Base-by-base conservation (phyloP, 2,888 invertebrate species). In the Cerceris ruficornis region DNA sequence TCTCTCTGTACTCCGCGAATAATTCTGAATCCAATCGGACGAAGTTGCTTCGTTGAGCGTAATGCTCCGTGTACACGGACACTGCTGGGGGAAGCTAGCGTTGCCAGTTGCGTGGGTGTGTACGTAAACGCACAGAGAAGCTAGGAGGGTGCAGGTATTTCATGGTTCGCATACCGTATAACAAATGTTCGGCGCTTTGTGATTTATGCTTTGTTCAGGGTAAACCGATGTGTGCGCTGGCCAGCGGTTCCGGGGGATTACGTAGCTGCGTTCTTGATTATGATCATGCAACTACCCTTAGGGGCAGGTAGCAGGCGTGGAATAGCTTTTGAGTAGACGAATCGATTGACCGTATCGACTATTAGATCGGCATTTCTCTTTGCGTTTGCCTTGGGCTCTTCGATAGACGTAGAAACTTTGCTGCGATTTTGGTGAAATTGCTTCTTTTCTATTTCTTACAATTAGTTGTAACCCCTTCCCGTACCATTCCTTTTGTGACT, bases 101-200 rank as follows among this genome's bases (percentile, higher is more conserved):
- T 58, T 57, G 61, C 67, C 70, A 54, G 54, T 71, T 57, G 55
- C 69, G 64, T 68, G 66, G 67, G 41, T 64, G 67, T 60, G 61
- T 57, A 57, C 39, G 60, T 57, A 54, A 60, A 70, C 58, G 65
- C 66, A 59, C 28, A 64, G 59, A 80, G 80, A 73, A 80, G 71
- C 73, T 66, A 62, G n/a, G 76, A 69, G 60, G 54, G 60, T 80
- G 76, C 83, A 61, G 81, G 89, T 87, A 89, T 90, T 90, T 91
- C 90, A 91, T 89, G 90, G 87, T 90, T 84, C 84, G 84, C 86
- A 87, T 88, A 77, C 82, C 84, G 65, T 84, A 87, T 89, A 90
- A 91, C 90, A 87, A 91, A 91, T 90, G 91, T 88, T 90, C 86
- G 88, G 87, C 82, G 87, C 89, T 89, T 89, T 86, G 88, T 90